Evolutionary conservation across 2,888 invertebrate genomes (phyloP), one percentile per base, ranked within the genome.

Genomic region (Amphipyra tragopoginis): DNA sequence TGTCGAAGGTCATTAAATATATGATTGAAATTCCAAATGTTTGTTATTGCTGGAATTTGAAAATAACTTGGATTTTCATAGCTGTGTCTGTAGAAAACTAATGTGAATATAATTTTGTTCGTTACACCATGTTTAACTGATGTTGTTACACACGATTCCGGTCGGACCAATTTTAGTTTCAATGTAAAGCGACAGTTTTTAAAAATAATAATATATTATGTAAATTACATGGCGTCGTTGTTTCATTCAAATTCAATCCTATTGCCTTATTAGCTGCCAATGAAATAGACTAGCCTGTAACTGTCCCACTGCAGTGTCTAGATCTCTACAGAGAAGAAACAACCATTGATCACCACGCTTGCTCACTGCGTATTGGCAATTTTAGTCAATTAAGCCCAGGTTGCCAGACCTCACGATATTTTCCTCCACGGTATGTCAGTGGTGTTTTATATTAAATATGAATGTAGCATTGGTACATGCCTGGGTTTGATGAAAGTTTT

Each of bases 161-260:
- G 88, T 92, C 89, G 90, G 92, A 92, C 92, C 91, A 92, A 91
- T 88, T 93, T 89, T 84, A 83, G 66, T 93, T 93, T 92, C 83
- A 80, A 87, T 86, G 89, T 86, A 88, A 79, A 86, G 84, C 85
- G 87, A 86, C 91, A 91, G 89, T 90, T 92, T 93, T 88, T 88
- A 90, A 92, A 93, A 91, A 88, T 90, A 90, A 89, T 92, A 88
- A 88, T 87, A 90, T 85, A 91, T 85, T 88, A 92, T 92, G 93
- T 94, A 92, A 92, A 93, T 90, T 90, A 92, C 82, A 87, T 77
- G 63, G 74, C 40, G 39, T 10, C 51, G 52, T 86, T 78, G 85
- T 93, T 92, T 93, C 71, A 87, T 86, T 75, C 0, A 39, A 10
- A 48, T 26, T 40, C 14, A 43, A 29, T 7, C 29, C 10, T 42